Percentiles rank a stretch among this genome's conserved stretches.
Conservation (phyloP, 2,113 vertebrate genomes). For the Pollimyrus isidori region DNA sequence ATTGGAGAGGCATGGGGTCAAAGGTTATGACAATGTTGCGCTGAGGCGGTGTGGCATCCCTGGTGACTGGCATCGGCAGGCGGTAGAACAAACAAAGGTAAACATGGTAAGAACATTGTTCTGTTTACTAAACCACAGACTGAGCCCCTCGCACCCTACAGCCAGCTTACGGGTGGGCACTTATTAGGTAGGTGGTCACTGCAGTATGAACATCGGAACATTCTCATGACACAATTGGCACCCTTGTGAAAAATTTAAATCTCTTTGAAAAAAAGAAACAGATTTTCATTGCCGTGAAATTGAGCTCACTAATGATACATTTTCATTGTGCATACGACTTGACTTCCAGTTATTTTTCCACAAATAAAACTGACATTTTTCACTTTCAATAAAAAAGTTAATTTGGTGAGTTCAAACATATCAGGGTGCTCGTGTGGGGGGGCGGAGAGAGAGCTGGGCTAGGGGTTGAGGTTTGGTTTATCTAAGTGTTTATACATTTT, state of each 20-base stretch:
- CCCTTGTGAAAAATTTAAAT: not conserved
- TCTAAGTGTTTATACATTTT: not conserved
- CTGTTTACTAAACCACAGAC: no score
- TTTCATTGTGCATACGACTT: not conserved
- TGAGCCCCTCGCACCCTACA: not conserved
- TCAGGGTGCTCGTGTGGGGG: not conserved
- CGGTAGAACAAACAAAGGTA: not conserved
- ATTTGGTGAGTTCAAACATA: no score
- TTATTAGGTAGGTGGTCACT: not conserved
- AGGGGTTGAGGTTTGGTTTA: not conserved
- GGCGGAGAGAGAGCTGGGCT: no score
- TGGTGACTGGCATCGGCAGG: no score
- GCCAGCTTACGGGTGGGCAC: not conserved
- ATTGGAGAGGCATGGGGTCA: not conserved
- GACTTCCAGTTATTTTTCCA: not conserved
- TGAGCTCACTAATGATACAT: not conserved
- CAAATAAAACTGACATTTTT: not conserved
- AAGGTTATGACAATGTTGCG: not conserved
- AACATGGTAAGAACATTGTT: not conserved
- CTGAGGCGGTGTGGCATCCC: not conserved
- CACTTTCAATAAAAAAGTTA: not conserved
- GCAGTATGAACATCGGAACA: not conserved
- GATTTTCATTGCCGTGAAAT: not conserved
- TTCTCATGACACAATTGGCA: not conserved
- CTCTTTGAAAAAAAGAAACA: not conserved